Base-by-base conservation (phyloP, 2,113 vertebrate species). In the Gadus chalcogrammus region DNA sequence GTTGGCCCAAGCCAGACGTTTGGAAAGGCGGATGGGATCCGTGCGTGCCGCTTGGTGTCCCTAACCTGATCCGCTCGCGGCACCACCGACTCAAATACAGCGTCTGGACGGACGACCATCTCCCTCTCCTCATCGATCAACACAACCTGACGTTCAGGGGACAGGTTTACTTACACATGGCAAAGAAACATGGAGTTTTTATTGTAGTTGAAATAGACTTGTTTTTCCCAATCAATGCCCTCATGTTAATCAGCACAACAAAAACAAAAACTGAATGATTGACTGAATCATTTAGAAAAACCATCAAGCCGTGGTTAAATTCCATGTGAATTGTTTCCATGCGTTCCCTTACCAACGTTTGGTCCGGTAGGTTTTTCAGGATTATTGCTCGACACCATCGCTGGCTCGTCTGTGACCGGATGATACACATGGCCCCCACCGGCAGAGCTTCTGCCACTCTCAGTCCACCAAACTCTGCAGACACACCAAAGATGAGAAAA, bases 301-400 rank as follows among this genome's bases (percentile, higher is more conserved):
- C 31, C 31, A 35, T 35, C 31, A 2, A 48, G 42, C 42, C 42
- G 42, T 48, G 2, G 11, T 35, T 35, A 5, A 35, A 35, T 35
- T 35, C 31, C 31, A 35, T 35, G 31, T 35, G 31, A 35, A 35
- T 35, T 4, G 31, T 35, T 35, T 35, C 6, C 0, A 35, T 35
- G 31, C 31, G 9, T 48, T 48, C 11, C 42, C 42, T 68, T 87
- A 95, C 94, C 86, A 78, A 88, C 18, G 88, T 90, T 35, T 86
- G 86, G 74, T 91, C 90, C 67, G 90, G 90, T 48, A 87, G 85
- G 73, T 89, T 22, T 67, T 90, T 92, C 83, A 94, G 80, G 84
- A 93, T 91, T 68, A 70, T 83, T 85, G 91, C 93, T 27, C 84
- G 85, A 0, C 92, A 93, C 92, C 92, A 93, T 0, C 55, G 81